Evolutionary conservation across 2,113 vertebrate species (phyloP).

Genomic region (Pluvialis apricaria): DNA sequence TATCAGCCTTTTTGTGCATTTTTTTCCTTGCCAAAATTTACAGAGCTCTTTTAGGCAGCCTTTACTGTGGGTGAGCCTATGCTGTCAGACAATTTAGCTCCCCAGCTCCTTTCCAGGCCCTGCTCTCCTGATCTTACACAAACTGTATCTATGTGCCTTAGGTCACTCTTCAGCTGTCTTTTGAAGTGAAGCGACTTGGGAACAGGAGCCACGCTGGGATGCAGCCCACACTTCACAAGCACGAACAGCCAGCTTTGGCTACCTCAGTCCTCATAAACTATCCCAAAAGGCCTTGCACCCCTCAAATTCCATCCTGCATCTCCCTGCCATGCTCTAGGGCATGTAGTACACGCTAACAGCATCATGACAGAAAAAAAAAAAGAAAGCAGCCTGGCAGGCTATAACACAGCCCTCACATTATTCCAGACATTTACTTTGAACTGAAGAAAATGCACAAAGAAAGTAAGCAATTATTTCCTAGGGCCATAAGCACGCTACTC

Average conservation of each 20-base stretch:
- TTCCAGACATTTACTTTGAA: neutral
- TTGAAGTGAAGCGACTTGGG: rapidly evolving
- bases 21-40: neutral
- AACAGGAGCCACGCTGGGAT: neutral
- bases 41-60: neutral
- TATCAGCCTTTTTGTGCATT: neutral
- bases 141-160: neutral
- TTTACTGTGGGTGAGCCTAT: neutral
- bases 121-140: neutral
- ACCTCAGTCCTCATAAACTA: neutral
- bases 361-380: neutral
- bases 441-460: neutral
- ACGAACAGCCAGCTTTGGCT: rapidly evolving
- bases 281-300: neutral
- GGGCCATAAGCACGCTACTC: neutral
- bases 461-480: neutral
- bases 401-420: neutral
- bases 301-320: neutral
- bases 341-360: rapidly evolving
- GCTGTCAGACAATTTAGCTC: neutral
- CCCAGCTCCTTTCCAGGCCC: neutral
- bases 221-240: neutral
- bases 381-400: neutral
- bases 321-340: neutral
- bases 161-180: neutral